Percentiles rank a stretch among this genome's conserved stretches.
These are phyloP conservation scores for Globicephala melas DNA, from an alignment of 2,113 vertebrate species.

Conservation along the genomic window DNA sequence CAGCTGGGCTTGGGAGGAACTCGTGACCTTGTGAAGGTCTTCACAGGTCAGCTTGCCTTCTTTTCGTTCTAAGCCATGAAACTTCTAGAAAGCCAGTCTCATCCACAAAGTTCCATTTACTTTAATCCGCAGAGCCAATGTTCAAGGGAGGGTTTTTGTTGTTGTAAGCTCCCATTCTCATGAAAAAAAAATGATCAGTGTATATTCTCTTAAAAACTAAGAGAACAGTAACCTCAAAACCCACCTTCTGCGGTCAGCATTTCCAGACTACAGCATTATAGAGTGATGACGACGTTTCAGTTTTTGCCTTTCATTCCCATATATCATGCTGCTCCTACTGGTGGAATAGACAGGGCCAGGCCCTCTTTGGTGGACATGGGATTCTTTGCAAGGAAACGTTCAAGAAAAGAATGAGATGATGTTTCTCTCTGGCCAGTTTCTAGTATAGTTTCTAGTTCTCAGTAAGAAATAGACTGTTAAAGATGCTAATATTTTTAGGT, in stretches of 20 bases:
- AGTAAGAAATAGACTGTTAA: slow-evolving; percentile 15
- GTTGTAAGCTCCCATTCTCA: not conserved
- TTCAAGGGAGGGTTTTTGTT: not conserved
- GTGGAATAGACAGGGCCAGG: not conserved
- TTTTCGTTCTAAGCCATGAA: not conserved
- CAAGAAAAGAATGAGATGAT: not conserved
- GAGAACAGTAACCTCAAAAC: not conserved
- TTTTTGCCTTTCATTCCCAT: not conserved
- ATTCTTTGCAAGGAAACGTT: not conserved
- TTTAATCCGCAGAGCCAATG: not conserved
- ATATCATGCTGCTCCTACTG: not conserved
- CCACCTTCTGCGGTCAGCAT: not conserved
- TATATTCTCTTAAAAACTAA: not conserved
- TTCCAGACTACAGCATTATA: not conserved
- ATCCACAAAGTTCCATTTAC: not conserved
- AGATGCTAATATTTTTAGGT: slow-evolving; percentile 4
- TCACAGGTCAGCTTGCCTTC: not conserved
- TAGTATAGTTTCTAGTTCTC: not conserved
- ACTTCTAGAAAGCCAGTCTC: not conserved
- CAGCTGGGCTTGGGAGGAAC: not conserved
- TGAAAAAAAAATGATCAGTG: not conserved
- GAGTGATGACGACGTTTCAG: not conserved
- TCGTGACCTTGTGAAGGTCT: not conserved
- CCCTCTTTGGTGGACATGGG: not conserved
- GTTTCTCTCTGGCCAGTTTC: not conserved